These are phyloP conservation scores for Orthonevra nobilis DNA, from an alignment of 2,888 invertebrate genomes.

Conservation along the genomic window DNA sequence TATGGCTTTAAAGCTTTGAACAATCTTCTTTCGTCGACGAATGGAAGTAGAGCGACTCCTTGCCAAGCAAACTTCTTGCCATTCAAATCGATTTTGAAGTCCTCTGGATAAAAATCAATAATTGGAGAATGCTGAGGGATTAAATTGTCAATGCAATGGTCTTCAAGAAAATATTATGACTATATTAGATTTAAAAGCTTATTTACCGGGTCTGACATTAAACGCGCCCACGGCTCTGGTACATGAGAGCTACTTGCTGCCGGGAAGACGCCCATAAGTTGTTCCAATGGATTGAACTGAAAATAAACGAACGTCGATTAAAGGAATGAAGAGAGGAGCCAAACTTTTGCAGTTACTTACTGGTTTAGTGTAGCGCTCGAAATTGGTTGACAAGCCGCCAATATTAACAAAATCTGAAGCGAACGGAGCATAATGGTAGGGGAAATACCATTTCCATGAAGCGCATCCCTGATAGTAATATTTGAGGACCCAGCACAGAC, in stretches of 20 bases:
- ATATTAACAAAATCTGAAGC: slow-evolving; percentile 99
- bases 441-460: slow-evolving; percentile 99
- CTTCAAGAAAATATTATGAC: not conserved
- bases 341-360: slow-evolving; percentile 81
- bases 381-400: slow-evolving; percentile 90
- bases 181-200: not conserved
- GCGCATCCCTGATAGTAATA: slow-evolving; percentile 99
- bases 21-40: slow-evolving; percentile 95
- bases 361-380: slow-evolving; percentile 93
- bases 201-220: slow-evolving; percentile 95
- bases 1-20: slow-evolving; percentile 91
- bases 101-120: slow-evolving; percentile 98
- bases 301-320: not conserved
- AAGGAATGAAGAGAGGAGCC: slow-evolving; percentile 8
- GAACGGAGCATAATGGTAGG: slow-evolving; percentile 99
- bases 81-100: slow-evolving; percentile 98
- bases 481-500: slow-evolving; percentile 98
- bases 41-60: slow-evolving; percentile 98
- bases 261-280: slow-evolving; percentile 99
- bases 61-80: slow-evolving; percentile 99
- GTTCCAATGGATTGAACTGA: slow-evolving; percentile 97
- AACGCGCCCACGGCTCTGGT: slow-evolving; percentile 93
- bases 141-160: slow-evolving; percentile 20
- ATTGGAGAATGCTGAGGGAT: slow-evolving; percentile 90
- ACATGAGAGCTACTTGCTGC: slow-evolving; percentile 97